phyloP scores from a whole-genome alignment of 2,888 invertebrate genomes.

The Protodeltote pygarga region DNA sequence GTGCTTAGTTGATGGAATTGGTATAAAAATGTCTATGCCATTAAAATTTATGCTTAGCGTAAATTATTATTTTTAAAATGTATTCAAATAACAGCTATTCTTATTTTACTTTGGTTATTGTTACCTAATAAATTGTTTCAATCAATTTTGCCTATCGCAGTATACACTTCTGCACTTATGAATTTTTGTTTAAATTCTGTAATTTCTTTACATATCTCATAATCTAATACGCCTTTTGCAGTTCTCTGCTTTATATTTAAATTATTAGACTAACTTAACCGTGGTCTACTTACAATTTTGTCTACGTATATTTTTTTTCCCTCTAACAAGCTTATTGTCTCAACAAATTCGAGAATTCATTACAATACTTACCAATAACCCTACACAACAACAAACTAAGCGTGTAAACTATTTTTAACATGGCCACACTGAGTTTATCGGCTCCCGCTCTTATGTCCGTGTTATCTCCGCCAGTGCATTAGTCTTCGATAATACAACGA shows the following conservation, averaged over 20 bases:
- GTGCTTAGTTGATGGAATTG: slow-evolving; percentile 36
- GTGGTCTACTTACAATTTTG: too few species aligned
- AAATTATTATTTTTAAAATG: not conserved
- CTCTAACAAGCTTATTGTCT: not conserved
- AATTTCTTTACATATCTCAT: too few species aligned
- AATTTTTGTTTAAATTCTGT: too few species aligned
- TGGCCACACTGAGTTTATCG: slow-evolving; percentile 85
- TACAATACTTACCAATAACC: slow-evolving; percentile 46
- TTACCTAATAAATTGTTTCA: too few species aligned
- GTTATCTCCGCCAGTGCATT: slow-evolving; percentile 84
- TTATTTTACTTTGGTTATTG: too few species aligned
- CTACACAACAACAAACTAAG: slow-evolving; percentile 75
- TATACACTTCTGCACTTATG: too few species aligned
- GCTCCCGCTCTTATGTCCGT: slow-evolving; percentile 82
- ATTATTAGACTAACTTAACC: too few species aligned
- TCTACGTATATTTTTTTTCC: too few species aligned
- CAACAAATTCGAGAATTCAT: slow-evolving; percentile 13
- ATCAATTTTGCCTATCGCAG: too few species aligned
- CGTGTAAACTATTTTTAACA: slow-evolving; percentile 86
- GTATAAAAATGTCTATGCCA: slow-evolving; percentile 7
- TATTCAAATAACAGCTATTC: not conserved
- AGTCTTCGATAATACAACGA: slow-evolving; percentile 84
- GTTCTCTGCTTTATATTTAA: too few species aligned
- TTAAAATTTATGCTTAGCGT: not conserved
- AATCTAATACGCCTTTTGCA: too few species aligned